Base-by-base conservation (phyloP, 2,888 invertebrate genomes). In the Epinotia nisella region DNA sequence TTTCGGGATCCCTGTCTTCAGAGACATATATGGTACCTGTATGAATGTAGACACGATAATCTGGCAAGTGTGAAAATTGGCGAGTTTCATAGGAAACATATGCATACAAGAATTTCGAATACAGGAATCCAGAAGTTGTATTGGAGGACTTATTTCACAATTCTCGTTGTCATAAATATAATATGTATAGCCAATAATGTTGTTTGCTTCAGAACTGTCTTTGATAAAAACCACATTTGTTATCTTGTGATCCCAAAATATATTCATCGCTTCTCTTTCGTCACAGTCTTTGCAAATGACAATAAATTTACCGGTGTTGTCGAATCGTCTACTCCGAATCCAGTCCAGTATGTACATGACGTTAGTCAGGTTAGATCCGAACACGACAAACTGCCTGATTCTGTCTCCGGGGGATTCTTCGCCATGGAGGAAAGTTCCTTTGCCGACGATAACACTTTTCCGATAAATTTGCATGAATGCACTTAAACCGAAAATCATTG, bases 281-380 rank as follows among this genome's bases (percentile, higher is more conserved):
- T 89, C 80, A 74, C 92, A 92, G 35, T 86, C 79, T 75, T 85
- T 81, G 72, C 92, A 92, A 62, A 89, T 76, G 11, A 91, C 78
- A n/a, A 92, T 83, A 74, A 82, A 88, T 74, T 84, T 87, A 0
- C 90, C 90, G 0, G 86, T 88, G 71, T 88, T 91, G 74, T 89
- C 87, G 66, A 88, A 87, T 71, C 83, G 73, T 65, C 83, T 79
- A 9, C 74, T 70, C 24, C 77, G 76, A 81, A 89, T 82, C 81
- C 84, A 84, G 24, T 81, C 71, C 15, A 92, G 75, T 71, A 85
- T 80, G 15, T 77, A 55, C 62, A 75, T 76, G 19, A 91, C 80
- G 51, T 85, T 78, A n/a, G 71, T 70, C 13, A 86, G 45, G 68
- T 83, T 82, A 35, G 76, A 76, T 19, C 83, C 86, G 73, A 91